Evolutionary conservation across 2,113 vertebrate genomes (phyloP).

Genomic region (Raja brachyura): DNA sequence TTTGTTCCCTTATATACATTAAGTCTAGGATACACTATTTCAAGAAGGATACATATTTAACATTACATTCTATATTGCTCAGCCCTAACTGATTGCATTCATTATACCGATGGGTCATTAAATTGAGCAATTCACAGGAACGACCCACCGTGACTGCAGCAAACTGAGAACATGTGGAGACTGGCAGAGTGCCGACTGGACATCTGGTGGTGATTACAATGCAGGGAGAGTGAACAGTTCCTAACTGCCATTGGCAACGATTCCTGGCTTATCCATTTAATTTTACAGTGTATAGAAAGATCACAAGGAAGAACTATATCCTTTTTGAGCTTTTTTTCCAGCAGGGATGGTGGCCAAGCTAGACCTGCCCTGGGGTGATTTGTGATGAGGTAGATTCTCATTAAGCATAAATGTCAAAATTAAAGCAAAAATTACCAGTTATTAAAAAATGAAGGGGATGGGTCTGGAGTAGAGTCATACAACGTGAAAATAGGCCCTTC

Average conservation of each 20-base stretch:
- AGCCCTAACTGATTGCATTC: background rate
- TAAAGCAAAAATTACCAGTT: background rate
- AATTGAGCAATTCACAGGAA: background rate
- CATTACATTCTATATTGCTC: background rate
- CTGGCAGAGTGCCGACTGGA: background rate
- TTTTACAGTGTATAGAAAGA: background rate
- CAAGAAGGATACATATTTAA: background rate
- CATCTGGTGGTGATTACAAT: background rate
- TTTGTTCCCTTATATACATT: background rate
- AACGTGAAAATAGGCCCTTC: no score
- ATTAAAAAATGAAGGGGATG: no score
- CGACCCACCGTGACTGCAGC: background rate
- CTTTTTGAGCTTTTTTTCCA: background rate
- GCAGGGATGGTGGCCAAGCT: background rate
- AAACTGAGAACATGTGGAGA: background rate
- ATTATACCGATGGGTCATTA: background rate
- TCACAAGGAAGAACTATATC: background rate
- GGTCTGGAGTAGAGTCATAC: no score
- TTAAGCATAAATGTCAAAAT: background rate
- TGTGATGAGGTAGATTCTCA: background rate
- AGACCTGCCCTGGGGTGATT: background rate
- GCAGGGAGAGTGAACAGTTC: background rate
- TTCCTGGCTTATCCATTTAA: background rate
- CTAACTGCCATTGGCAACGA: background rate
- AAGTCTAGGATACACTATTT: background rate